A percentile compares a stretch with the other conserved stretches of the same genome.
Conservation (phyloP, 2,888 invertebrate genomes). For the Shargacucullia verbasci region DNA sequence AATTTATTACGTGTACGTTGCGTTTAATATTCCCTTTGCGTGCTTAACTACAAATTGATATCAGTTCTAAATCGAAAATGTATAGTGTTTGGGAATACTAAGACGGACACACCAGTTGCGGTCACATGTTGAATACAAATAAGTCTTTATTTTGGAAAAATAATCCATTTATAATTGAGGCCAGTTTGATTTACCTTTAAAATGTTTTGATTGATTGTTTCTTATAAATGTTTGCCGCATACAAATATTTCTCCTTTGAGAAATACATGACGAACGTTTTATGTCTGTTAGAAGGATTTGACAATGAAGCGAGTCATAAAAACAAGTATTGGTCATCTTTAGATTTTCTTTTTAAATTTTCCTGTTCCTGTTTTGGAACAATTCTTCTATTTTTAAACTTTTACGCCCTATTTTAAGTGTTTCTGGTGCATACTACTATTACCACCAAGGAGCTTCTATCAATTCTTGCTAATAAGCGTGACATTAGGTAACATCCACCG, state of each 20-base stretch:
- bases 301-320: conserved; percentile 29
- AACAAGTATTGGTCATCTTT: conserved; percentile 5
- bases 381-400: background rate
- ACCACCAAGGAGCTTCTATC: no score
- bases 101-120: conserved; percentile 70
- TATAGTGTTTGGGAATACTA: conserved; percentile 75
- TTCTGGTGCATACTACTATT: no score
- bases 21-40: conserved; percentile 70
- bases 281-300: conserved; percentile 29
- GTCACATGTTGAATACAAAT: conserved; percentile 73
- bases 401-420: no score
- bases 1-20: conserved; percentile 59
- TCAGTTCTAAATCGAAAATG: conserved; percentile 81
- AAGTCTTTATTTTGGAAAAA: conserved; percentile 66
- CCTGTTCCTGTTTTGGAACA: conserved; percentile 16
- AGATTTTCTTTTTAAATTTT: conserved; percentile 6
- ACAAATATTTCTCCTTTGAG: conserved; percentile 31
- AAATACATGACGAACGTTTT: conserved; percentile 7
- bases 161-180: conserved; percentile 56
- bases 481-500: no score
- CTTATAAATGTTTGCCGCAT: conserved; percentile 28
- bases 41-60: conserved; percentile 84
- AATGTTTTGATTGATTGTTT: conserved; percentile 28
- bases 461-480: no score
- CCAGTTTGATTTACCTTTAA: conserved; percentile 56